Base-by-base conservation (phyloP, 2,888 invertebrate species). In the Stenodera caucasica region DNA sequence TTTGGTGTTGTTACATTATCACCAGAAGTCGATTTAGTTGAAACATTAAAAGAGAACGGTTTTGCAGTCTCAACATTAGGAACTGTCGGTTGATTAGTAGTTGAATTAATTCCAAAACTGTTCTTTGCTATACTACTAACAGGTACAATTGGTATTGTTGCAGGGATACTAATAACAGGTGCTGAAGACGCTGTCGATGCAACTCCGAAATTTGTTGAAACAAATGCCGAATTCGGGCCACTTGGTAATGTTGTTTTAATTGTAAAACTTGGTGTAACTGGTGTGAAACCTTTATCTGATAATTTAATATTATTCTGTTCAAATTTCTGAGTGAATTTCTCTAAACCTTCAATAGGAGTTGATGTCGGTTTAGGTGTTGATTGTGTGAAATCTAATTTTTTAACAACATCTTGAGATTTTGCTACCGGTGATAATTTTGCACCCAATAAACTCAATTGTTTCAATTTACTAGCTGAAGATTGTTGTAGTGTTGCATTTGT, bases 401-500 rank as follows among this genome's bases (percentile, higher is more conserved):
- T 72, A 11, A 61, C 63, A 37, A 63, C 49, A 4, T 63, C 53
- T 32, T 52, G 15, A 18, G 55, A 18, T 64, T 70, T 70, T 2
- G 58, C n/a, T 21, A 68, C 63, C 9, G 70, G 68, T 8, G 71
- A 67, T 57, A 68, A 64, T 51, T 66, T 65, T 2, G 68, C 63
- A 7, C 67, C 68, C n/a, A 69, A 56, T 53, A 64, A 57, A 2
- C 68, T 71, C n/a, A 65, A 65, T 23, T 68, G 63, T 60, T 65
- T 67, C 40, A 57, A 61, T 63, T 61, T 70, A 30, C 56, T 55
- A 9, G 62, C 56, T 37, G 74, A 70, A 12, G 73, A 68, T n/a
- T 64, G 55, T 40, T 76, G 71, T 35, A 77, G 60, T 8, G 73
- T 65, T 8, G 71, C 72, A 53, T 73, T 72, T 11, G 73, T 68